These are phyloP conservation scores for Halictus ligatus DNA, from an alignment of 2,888 invertebrate species.

Conservation along the genomic window DNA sequence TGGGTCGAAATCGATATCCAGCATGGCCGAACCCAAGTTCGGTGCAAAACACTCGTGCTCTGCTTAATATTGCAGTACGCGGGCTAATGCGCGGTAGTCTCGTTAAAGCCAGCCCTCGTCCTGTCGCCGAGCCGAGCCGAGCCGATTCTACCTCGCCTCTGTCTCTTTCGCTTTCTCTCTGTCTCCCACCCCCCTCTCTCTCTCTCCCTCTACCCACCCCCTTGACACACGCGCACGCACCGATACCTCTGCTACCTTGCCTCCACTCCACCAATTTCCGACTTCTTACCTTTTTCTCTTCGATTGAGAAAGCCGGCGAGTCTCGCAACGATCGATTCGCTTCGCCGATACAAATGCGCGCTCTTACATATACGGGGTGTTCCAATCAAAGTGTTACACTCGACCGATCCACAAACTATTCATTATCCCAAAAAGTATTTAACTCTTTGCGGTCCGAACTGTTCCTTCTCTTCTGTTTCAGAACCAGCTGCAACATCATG, in stretches of 20 bases:
- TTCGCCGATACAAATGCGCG: neutral
- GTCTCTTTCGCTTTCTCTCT: neutral
- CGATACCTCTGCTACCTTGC: neutral
- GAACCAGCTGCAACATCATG: no score
- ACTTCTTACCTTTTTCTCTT: neutral
- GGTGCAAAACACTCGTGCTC: conserved; percentile 77
- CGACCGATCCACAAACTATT: neutral
- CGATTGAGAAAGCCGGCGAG: neutral
- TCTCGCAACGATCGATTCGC: neutral
- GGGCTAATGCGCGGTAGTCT: conserved; percentile 65
- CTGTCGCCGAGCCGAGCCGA: conserved; percentile 20
- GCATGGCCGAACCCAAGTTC: conserved; percentile 75
- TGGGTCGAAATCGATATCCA: conserved; percentile 78
- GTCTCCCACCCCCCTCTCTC: neutral
- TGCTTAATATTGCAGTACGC: conserved; percentile 79
- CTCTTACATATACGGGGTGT: neutral
- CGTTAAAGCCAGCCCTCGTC: conserved; percentile 51
- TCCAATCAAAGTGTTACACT: neutral
- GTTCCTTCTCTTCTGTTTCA: no score
- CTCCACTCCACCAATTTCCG: neutral
- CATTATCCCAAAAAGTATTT: neutral
- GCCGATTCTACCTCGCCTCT: conserved; percentile 10
- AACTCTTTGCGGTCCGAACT: no score
- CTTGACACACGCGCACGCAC: neutral
- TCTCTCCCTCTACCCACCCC: neutral